These are phyloP conservation scores for Drosophila mojavensis DNA, from an alignment of 1,140 invertebrate genomes.

Conservation along the genomic window DNA sequence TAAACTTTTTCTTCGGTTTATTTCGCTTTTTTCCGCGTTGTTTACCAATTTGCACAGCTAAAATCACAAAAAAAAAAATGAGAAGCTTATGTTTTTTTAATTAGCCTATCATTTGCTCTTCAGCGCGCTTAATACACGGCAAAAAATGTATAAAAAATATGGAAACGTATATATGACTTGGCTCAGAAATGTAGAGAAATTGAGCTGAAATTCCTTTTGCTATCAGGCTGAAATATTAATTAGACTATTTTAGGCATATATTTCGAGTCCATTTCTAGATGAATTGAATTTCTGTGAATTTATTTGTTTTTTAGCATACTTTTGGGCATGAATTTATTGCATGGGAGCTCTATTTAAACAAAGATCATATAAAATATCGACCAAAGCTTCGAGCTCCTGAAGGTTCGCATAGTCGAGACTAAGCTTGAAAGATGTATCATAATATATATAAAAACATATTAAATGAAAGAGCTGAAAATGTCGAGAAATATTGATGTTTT, in stretches of 20 bases:
- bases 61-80: conserved; percentile 14
- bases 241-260: too few species aligned
- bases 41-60: conserved; percentile 51
- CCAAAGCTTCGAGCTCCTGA: too few species aligned
- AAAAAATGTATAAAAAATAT: conserved; percentile 19
- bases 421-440: too few species aligned
- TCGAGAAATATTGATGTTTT: too few species aligned
- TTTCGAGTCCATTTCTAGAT: too few species aligned
- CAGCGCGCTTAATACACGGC: conserved; percentile 27
- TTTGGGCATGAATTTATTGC: not conserved
- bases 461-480: too few species aligned
- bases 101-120: conserved; percentile 55
- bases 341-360: not conserved
- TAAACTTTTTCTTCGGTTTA: conserved; percentile 61
- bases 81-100: conserved; percentile 68
- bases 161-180: not conserved
- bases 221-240: too few species aligned
- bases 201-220: not conserved
- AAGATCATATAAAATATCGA: too few species aligned
- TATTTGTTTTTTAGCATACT: not conserved
- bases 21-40: conserved; percentile 36
- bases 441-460: too few species aligned
- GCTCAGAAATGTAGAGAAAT: not conserved
- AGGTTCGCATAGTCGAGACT: too few species aligned
- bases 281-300: too few species aligned